Conservation (phyloP, 1,140 invertebrate genomes). For the Sycophila sp. region DNA sequence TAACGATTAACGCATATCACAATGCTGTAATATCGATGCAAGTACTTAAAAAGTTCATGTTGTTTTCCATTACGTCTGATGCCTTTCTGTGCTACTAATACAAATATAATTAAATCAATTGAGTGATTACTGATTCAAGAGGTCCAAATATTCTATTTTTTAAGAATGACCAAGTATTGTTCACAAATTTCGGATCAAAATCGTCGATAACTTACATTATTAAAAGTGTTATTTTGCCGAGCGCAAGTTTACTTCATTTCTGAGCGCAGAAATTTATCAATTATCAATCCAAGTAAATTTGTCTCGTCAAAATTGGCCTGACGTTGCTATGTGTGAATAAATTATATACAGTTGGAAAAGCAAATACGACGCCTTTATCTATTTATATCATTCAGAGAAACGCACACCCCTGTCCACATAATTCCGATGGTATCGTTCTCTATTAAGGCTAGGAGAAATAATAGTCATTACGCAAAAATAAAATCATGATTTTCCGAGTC, state of each 20-base stretch:
- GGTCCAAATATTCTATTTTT: slow-evolving; percentile 32
- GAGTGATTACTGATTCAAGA: neutral
- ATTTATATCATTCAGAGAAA: slow-evolving; percentile 27
- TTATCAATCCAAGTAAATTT: neutral
- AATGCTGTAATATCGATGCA: neutral
- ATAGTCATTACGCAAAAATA: neutral
- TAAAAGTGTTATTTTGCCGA: too few relatives aligned
- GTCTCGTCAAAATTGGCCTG: neutral
- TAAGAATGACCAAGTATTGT: slow-evolving; percentile 5
- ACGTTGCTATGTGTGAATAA: neutral
- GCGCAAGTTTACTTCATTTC: too few relatives aligned
- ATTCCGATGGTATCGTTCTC: slow-evolving; percentile 23
- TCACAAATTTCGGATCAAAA: neutral
- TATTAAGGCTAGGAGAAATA: neutral
- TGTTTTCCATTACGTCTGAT: neutral
- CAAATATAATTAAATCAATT: neutral
- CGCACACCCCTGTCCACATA: slow-evolving; percentile 27
- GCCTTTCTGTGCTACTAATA: neutral
- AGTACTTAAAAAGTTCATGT: neutral
- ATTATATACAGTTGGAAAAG: neutral
- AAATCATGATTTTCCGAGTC: slow-evolving; percentile 16
- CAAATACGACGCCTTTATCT: neutral
- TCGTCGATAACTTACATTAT: too few relatives aligned
- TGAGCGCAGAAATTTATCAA: neutral
- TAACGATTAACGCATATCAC: slow-evolving; percentile 26